phyloP scores from a whole-genome alignment of 2,888 invertebrate genomes.

The Caenorhabditis sinica region DNA sequence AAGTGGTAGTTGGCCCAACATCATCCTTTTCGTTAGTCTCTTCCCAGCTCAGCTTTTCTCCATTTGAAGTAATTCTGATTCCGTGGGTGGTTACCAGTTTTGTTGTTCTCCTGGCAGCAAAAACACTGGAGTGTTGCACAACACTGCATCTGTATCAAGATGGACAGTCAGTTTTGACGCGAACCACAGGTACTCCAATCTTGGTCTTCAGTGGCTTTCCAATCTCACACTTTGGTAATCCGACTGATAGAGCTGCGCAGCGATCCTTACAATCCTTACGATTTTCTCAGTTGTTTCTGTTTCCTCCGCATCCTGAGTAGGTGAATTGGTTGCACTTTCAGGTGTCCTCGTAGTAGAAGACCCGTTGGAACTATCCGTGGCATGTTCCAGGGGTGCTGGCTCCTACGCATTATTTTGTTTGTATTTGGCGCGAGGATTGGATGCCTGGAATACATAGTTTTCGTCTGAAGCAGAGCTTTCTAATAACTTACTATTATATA shows the following conservation, averaged over 20 bases:
- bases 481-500: constrained; percentile 74
- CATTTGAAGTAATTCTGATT: constrained; percentile 67
- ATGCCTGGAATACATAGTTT: constrained; percentile 70
- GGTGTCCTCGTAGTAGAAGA: constrained; percentile 78
- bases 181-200: constrained; percentile 77
- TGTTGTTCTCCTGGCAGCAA: constrained; percentile 81
- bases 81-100: constrained; percentile 71
- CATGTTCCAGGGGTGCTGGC: constrained; percentile 73
- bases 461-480: background rate
- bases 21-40: constrained; percentile 48
- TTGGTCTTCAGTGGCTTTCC: constrained; percentile 76
- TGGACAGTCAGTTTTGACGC: constrained; percentile 80
- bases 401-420: constrained; percentile 79
- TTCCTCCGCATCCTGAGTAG: constrained; percentile 82
- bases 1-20: constrained; percentile 38
- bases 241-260: constrained; percentile 59
- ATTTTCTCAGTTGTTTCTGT: constrained; percentile 82
- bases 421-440: constrained; percentile 69
- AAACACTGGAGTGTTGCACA: constrained; percentile 76
- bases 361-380: constrained; percentile 80
- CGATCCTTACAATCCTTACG: constrained; percentile 74
- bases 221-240: constrained; percentile 68
- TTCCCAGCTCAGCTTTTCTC: constrained; percentile 46
- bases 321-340: constrained; percentile 82
- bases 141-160: constrained; percentile 79